phyloP scores from a whole-genome alignment of 2,113 vertebrate species.

The Amphiprion percula region DNA sequence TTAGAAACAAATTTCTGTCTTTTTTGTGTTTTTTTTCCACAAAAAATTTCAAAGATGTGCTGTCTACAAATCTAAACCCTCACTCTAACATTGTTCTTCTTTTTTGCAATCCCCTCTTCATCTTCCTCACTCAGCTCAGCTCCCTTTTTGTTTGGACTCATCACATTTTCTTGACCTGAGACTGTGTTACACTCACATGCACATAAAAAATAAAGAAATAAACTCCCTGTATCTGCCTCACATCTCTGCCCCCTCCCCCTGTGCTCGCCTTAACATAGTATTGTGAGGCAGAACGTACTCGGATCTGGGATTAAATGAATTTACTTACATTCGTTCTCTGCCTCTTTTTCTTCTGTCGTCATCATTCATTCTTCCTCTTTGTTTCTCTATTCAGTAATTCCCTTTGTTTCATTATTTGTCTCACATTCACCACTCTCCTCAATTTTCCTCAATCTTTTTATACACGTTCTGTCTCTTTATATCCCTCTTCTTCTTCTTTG shows the following conservation, averaged over 20 bases:
- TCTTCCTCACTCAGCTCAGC: no score
- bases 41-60: no score
- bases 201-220: background rate
- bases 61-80: no score
- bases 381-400: slow-evolving; percentile 18
- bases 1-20: no score
- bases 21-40: no score
- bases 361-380: slow-evolving; percentile 12
- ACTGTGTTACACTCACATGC: background rate
- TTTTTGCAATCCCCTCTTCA: no score
- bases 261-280: slow-evolving; percentile 58
- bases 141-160: slow-evolving; percentile 4
- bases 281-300: slow-evolving; percentile 24
- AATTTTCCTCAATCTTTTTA: slow-evolving; percentile 2
- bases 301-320: slow-evolving; percentile 49
- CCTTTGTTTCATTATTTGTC: slow-evolving; percentile 21
- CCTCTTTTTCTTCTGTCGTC: slow-evolving; percentile 16
- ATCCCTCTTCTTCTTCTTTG: background rate
- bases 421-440: slow-evolving; percentile 4
- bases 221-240: no score
- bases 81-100: no score
- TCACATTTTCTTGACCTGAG: slow-evolving; percentile 20
- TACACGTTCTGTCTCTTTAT: background rate
- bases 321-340: slow-evolving; percentile 28
- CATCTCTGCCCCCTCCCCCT: slow-evolving; percentile 23